Evolutionary conservation across 2,113 vertebrate species (phyloP).

Genomic region (Pycnonotus jocosus): DNA sequence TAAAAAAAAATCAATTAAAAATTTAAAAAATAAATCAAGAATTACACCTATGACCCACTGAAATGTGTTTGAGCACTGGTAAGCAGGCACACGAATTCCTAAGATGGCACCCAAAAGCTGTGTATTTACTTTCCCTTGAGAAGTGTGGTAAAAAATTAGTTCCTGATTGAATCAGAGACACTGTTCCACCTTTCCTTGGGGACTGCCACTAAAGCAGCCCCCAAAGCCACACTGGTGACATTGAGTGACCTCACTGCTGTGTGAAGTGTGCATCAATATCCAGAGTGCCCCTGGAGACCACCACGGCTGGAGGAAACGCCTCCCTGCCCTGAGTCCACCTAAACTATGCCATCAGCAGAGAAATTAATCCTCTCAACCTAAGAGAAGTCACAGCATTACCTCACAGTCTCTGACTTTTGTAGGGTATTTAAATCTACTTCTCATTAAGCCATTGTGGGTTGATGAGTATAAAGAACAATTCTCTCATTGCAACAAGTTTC

Average conservation of each 20-base stretch:
- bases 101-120: not conserved
- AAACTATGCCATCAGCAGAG: not conserved
- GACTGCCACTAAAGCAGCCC: not conserved
- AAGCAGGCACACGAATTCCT: not conserved
- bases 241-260: fast-evolving
- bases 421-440: not conserved
- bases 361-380: not conserved
- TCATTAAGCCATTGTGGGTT: not conserved
- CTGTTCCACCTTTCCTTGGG: not conserved
- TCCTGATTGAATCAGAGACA: not conserved
- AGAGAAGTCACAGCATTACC: not conserved
- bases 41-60: not conserved
- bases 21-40: not conserved
- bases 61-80: not conserved
- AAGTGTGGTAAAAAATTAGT: not conserved
- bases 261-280: too few species aligned
- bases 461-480: not conserved
- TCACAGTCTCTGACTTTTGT: not conserved
- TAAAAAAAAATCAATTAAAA: not conserved
- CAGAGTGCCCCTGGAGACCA: not conserved
- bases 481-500: not conserved
- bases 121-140: not conserved
- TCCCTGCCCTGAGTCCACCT: too few species aligned
- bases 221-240: fast-evolving
- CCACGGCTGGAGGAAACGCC: fast-evolving